phyloP scores from a whole-genome alignment of 2,888 invertebrate genomes.

The Zygogramma bicolorata region DNA sequence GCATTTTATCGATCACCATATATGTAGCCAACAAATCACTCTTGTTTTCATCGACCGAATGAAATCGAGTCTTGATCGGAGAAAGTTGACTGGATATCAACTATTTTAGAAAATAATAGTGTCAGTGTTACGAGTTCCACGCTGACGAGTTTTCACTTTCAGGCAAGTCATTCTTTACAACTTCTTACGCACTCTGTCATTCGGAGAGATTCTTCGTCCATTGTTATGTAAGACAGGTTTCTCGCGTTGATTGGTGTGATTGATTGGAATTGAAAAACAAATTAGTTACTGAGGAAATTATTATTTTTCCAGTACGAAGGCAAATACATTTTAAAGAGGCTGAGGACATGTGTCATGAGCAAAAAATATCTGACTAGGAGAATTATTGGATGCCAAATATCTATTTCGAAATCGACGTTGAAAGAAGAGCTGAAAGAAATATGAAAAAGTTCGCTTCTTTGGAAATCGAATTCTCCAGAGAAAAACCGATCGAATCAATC shows the following conservation, averaged over 20 bases:
- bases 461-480: too few species aligned
- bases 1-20: background rate
- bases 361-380: too few species aligned
- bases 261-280: background rate
- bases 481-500: too few species aligned
- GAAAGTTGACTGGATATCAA: constrained; percentile 35
- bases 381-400: too few species aligned
- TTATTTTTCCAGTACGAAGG: too few species aligned
- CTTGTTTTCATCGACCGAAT: constrained; percentile 8
- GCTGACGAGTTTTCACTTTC: constrained; percentile 41
- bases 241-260: background rate
- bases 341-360: too few species aligned
- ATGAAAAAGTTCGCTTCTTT: too few species aligned
- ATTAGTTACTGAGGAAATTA: background rate
- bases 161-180: constrained; percentile 22
- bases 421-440: too few species aligned
- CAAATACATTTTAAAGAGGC: too few species aligned
- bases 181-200: constrained; percentile 33
- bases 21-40: background rate
- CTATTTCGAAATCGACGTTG: too few species aligned
- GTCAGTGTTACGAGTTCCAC: constrained; percentile 35
- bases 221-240: background rate
- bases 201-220: background rate
- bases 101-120: constrained; percentile 35
- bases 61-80: constrained; percentile 32